Conservation (phyloP, 1,140 invertebrate species). For the Bilobella aurantiaca region DNA sequence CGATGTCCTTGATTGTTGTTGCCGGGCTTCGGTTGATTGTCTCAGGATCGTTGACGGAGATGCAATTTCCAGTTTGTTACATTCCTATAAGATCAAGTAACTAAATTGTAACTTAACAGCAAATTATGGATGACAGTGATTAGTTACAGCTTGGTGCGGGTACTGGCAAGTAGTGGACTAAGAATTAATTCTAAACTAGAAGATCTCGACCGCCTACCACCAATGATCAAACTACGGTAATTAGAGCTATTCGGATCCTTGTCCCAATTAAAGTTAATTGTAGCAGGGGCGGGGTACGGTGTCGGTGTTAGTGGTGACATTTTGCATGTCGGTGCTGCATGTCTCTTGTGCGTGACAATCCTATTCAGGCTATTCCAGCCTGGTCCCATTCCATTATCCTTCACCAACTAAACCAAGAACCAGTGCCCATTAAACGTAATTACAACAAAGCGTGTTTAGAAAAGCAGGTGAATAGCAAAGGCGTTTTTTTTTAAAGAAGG, state of each 20-base stretch:
- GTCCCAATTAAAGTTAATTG: not conserved
- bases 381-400: no score
- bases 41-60: not conserved
- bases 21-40: not conserved
- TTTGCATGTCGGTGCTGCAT: no score
- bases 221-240: not conserved
- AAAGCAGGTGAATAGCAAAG: no score
- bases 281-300: not conserved
- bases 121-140: not conserved
- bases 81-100: not conserved
- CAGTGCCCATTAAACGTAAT: no score
- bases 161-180: slow-evolving; percentile 27
- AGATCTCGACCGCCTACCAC: slow-evolving; percentile 12
- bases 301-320: no score
- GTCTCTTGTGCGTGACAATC: no score
- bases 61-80: not conserved
- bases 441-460: no score
- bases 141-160: slow-evolving; percentile 23
- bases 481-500: no score
- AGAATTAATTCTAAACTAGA: slow-evolving; percentile 34
- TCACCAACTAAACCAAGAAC: no score
- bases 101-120: no score
- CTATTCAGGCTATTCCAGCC: no score
- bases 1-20: not conserved
- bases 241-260: not conserved